phyloP scores from a whole-genome alignment of 2,888 invertebrate genomes.

The Odiellus spinosus region DNA sequence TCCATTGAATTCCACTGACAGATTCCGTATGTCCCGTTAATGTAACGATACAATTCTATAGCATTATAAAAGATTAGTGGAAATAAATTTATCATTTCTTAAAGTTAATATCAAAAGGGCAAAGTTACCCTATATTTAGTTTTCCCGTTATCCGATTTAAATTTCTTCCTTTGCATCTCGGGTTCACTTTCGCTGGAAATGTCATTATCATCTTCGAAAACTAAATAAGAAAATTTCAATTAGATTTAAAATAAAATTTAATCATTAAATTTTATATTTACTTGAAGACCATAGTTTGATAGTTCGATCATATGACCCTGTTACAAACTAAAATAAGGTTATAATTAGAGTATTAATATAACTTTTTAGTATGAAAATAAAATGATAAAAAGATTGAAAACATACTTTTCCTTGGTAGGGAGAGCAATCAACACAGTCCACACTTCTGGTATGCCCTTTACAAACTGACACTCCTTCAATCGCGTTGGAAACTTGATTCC shows the following conservation, averaged over 20 bases:
- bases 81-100: background rate
- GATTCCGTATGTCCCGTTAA: slow-evolving; percentile 84
- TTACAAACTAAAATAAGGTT: slow-evolving; percentile 39
- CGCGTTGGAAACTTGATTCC: slow-evolving; percentile 54
- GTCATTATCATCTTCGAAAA: slow-evolving; percentile 18
- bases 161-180: slow-evolving; percentile 16
- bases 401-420: slow-evolving; percentile 25
- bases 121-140: slow-evolving; percentile 22
- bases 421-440: slow-evolving; percentile 70
- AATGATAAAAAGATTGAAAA: no score
- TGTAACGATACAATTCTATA: slow-evolving; percentile 65
- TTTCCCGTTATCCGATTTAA: slow-evolving; percentile 19
- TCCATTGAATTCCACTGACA: slow-evolving; percentile 59
- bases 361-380: slow-evolving; percentile 21
- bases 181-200: slow-evolving; percentile 22
- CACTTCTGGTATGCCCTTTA: slow-evolving; percentile 77
- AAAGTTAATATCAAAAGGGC: background rate
- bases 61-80: slow-evolving; percentile 6
- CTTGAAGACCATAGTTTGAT: slow-evolving; percentile 70
- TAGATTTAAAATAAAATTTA: background rate
- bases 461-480: slow-evolving; percentile 64
- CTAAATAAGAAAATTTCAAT: background rate
- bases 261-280: slow-evolving; percentile 13
- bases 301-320: slow-evolving; percentile 84
- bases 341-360: slow-evolving; percentile 1